These are phyloP conservation scores for Semnopithecus entellus DNA, from an alignment of 2,113 vertebrate genomes.

Conservation along the genomic window DNA sequence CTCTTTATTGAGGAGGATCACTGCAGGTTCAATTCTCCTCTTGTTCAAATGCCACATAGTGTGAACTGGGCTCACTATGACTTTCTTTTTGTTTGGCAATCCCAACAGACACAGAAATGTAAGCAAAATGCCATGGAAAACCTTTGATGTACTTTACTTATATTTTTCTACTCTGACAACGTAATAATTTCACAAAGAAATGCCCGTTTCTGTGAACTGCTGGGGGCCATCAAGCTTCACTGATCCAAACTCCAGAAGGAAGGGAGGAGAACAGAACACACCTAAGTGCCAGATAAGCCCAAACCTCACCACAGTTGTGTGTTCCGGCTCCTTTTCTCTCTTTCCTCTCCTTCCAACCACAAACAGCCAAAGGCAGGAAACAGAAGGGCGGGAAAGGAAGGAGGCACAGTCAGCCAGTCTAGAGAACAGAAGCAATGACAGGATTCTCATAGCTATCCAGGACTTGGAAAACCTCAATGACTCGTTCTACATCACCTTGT, in stretches of 20 bases:
- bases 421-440: conserved; percentile 13
- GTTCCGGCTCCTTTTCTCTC: background rate
- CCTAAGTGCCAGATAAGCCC: conserved; percentile 21
- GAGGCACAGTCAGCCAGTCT: conserved; percentile 36
- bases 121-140: conserved; percentile 15
- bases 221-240: background rate
- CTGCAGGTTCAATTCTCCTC: background rate
- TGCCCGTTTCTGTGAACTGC: background rate
- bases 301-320: conserved; percentile 38
- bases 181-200: background rate
- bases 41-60: background rate
- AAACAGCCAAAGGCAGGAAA: conserved; percentile 61
- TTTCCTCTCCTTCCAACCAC: conserved; percentile 45
- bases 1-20: background rate
- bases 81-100: background rate
- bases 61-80: background rate
- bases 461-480: conserved; percentile 12
- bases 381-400: conserved; percentile 41
- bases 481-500: background rate
- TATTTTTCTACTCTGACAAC: background rate
- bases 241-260: conserved; percentile 27
- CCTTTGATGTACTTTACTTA: background rate
- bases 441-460: background rate
- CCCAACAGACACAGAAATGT: background rate
- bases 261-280: background rate